These are phyloP conservation scores for Clostera curtula DNA, from an alignment of 2,888 invertebrate genomes.

Conservation along the genomic window DNA sequence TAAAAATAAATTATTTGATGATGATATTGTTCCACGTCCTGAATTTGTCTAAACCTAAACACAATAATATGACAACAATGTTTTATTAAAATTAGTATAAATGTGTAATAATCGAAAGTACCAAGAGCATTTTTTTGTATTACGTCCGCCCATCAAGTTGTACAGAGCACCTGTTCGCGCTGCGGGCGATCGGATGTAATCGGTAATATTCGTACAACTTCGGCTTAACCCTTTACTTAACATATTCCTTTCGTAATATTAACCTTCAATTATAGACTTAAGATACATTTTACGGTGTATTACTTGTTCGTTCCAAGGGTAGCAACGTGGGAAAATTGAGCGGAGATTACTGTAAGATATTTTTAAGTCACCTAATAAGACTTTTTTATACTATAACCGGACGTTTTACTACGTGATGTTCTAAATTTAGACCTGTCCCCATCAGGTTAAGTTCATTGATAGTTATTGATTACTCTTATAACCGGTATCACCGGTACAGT, in stretches of 20 bases:
- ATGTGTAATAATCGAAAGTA: constrained; percentile 31
- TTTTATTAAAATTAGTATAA: no score
- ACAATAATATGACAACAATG: no score
- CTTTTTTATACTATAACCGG: constrained; percentile 5
- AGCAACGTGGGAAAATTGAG: constrained; percentile 20
- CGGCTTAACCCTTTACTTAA: constrained; percentile 24
- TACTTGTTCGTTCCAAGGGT: constrained; percentile 10
- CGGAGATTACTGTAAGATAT: constrained; percentile 13
- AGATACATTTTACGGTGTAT: constrained; percentile 3
- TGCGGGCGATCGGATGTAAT: constrained; percentile 38
- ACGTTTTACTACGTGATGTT: no score
- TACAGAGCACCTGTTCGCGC: constrained; percentile 59
- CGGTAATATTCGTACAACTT: constrained; percentile 33
- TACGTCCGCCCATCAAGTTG: constrained; percentile 59
- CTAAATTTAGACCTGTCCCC: no score
- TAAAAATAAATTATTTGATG: no score
- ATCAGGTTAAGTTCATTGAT: no score
- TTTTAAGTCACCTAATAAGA: constrained; percentile 6
- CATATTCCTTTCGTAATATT: not conserved
- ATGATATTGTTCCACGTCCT: no score
- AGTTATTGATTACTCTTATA: no score
- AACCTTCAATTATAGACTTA: constrained; percentile 4
- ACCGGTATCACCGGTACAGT: no score
- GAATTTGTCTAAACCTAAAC: no score
- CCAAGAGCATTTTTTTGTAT: constrained; percentile 25